Evolutionary conservation across 2,113 vertebrate species (phyloP).

Genomic region (Bothrops jararaca): DNA sequence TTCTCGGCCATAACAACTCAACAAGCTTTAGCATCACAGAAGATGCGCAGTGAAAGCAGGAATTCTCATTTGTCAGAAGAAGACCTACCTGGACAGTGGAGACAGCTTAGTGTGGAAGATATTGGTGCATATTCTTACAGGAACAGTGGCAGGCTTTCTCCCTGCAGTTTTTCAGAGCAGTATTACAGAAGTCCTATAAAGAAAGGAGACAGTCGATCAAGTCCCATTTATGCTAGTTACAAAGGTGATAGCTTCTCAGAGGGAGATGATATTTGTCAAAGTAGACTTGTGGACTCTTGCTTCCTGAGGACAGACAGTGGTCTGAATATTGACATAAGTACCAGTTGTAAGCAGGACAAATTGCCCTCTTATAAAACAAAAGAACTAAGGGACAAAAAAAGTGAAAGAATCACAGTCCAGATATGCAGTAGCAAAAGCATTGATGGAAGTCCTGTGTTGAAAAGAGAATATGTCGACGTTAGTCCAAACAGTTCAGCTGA

Average conservation of each 20-base stretch:
- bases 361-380: slow-evolving; percentile 74
- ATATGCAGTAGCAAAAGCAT: slow-evolving; percentile 81
- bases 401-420: slow-evolving; percentile 77
- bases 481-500: slow-evolving; percentile 84
- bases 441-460: slow-evolving; percentile 65
- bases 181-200: slow-evolving; percentile 81
- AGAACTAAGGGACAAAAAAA: slow-evolving; percentile 78
- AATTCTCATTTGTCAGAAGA: slow-evolving; percentile 74
- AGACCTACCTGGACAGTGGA: slow-evolving; percentile 80
- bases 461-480: slow-evolving; percentile 78
- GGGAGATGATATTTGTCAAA: slow-evolving; percentile 83
- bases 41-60: slow-evolving; percentile 81
- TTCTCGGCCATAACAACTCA: slow-evolving; percentile 78
- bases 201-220: slow-evolving; percentile 72
- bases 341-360: slow-evolving; percentile 76
- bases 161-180: slow-evolving; percentile 84
- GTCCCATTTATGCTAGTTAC: slow-evolving; percentile 80
- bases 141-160: slow-evolving; percentile 73
- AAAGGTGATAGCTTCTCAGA: slow-evolving; percentile 85
- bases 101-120: slow-evolving; percentile 87
- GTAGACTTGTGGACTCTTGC: slow-evolving; percentile 77
- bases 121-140: slow-evolving; percentile 82
- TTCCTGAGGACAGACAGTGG: slow-evolving; percentile 77
- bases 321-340: slow-evolving; percentile 77
- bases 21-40: slow-evolving; percentile 76